Conservation (phyloP, 2,113 vertebrate genomes). For the Sinocyclocheilus rhinocerous region DNA sequence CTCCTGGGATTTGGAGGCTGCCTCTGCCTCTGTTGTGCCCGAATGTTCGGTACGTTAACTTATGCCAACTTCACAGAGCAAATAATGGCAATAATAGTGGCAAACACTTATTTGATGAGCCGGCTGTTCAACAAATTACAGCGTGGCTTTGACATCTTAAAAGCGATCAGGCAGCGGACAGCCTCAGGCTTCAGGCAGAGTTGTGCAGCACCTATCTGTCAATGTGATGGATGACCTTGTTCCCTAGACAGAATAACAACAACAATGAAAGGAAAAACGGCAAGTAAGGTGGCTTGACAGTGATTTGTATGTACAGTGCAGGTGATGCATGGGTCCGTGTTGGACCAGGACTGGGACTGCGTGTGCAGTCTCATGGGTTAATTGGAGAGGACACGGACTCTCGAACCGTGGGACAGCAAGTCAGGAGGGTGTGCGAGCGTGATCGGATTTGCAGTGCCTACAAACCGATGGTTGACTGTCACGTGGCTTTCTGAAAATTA, state of each 20-base stretch:
- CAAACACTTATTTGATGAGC: slow-evolving; percentile 31
- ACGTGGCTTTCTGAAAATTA: slow-evolving; percentile 67
- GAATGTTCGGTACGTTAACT: neutral
- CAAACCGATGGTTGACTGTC: slow-evolving; percentile 65
- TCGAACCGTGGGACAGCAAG: slow-evolving; percentile 58
- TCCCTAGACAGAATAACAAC: slow-evolving; percentile 33
- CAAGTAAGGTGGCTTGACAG: slow-evolving; percentile 27
- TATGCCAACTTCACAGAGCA: neutral
- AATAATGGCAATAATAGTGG: neutral
- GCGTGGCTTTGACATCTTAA: slow-evolving; percentile 19
- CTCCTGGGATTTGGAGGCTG: neutral
- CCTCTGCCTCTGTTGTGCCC: neutral
- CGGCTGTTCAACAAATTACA: slow-evolving; percentile 35
- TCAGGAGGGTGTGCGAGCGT: slow-evolving; percentile 68
- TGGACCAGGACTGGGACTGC: slow-evolving; percentile 15
- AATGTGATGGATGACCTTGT: slow-evolving; percentile 48
- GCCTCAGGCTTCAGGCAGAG: slow-evolving; percentile 8
- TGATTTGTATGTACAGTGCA: slow-evolving; percentile 68
- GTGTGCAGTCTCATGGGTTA: slow-evolving; percentile 66
- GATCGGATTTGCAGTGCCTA: slow-evolving; percentile 68
- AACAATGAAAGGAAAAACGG: slow-evolving; percentile 34
- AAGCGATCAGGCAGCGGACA: neutral
- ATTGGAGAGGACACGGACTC: slow-evolving; percentile 72
- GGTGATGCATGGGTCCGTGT: slow-evolving; percentile 61
- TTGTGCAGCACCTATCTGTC: slow-evolving; percentile 39